Evolutionary conservation across 2,797 vertebrate species (phyloP), one percentile per base, ranked within the genome.

Genomic region (Gymnothorax reevesii): DNA sequence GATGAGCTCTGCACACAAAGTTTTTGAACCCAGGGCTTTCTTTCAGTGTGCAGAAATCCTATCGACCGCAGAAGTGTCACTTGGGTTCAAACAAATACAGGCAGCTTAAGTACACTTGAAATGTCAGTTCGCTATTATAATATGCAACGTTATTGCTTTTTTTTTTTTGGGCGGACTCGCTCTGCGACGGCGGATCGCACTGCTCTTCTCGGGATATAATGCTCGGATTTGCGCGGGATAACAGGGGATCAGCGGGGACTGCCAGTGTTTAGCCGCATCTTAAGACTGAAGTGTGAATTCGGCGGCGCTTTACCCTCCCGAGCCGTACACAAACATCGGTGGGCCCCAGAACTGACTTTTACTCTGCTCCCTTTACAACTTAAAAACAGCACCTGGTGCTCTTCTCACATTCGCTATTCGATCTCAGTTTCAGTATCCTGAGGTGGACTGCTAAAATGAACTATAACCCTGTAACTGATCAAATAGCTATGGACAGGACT

Each of bases 251-350:
- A 54, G 84, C 71, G 83, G 25, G 88, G 83, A 90, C 89, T 62
- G 71, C 42, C 87, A 8, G 27, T 88, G 88, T 91, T 87, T 86
- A 90, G 88, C 82, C 42, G 87, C 49, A 85, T 73, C 83, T 77
- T 12, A 88, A 88, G 87, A 87, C 87, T 91, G 88, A 69, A 85
- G 87, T 85, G 86, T 80, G 82, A 89, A 80, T 87, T 84, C 4
- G 89, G 86, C 20, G 54, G 86, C 83, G 66, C 77, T 86, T 86
- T 64, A 83, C 49, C 7, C 15, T 49, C 88, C 87, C 85, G 90
- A 92, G 89, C 85, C 90, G 85, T 77, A 85, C 80, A 85, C 85
- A 75, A 54, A 85, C 84, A 84, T 75, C 42, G 71, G 75, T n/a
- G 42, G 84, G 89, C 84, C 89, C 89, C 86, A 88, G 85, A 88